Percentiles rank a stretch among this genome's conserved stretches.
phyloP scores from a whole-genome alignment of 2,797 vertebrate genomes.

The Aselliscus stoliczkanus region DNA sequence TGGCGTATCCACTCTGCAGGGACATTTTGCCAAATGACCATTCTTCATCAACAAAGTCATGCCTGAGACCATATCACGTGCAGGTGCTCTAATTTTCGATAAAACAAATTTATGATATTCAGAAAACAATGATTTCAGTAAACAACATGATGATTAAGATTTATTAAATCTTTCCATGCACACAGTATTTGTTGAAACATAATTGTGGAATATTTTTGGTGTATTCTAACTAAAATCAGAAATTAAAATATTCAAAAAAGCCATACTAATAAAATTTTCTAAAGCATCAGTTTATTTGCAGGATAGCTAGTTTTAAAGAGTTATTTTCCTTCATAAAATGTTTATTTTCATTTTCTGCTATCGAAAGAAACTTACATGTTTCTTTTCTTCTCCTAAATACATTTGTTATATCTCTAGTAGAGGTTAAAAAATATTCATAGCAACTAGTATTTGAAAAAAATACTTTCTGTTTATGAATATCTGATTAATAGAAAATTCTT shows the following conservation, averaged over 20 bases:
- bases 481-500: not conserved
- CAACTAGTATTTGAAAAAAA: not conserved
- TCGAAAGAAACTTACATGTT: not conserved
- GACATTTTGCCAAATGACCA: slow-evolving; percentile 69
- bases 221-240: slow-evolving; percentile 45
- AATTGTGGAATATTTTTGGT: not conserved
- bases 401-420: not conserved
- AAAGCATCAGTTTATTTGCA: not conserved
- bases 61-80: slow-evolving; percentile 32
- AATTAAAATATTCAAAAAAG: slow-evolving; percentile 17
- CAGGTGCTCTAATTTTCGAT: not conserved
- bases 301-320: not conserved
- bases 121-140: slow-evolving; percentile 31
- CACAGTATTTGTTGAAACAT: slow-evolving; percentile 28
- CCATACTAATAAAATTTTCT: slow-evolving; percentile 20
- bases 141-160: slow-evolving; percentile 34
- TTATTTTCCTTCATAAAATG: not conserved
- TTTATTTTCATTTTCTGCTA: not conserved
- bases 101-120: not conserved
- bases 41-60: slow-evolving; percentile 60
- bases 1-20: slow-evolving; percentile 56
- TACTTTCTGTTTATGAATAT: not conserved
- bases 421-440: not conserved
- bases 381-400: not conserved
- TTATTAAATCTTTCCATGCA: slow-evolving; percentile 18